Conservation (phyloP, 2,113 vertebrate species). For the Chiloscyllium plagiosum region DNA sequence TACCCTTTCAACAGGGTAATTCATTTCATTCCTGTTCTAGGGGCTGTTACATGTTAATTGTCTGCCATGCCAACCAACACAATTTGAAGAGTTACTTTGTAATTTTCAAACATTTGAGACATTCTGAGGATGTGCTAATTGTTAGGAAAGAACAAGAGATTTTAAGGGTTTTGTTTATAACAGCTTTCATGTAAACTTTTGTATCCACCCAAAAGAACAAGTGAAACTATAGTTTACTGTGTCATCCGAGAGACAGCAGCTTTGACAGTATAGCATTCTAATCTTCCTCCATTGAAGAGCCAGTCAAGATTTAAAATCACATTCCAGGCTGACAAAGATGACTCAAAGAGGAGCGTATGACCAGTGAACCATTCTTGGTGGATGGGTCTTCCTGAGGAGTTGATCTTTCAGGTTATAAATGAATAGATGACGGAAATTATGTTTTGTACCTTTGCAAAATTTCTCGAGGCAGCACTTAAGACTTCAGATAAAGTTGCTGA, state of each 20-base stretch:
- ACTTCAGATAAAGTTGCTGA: neutral
- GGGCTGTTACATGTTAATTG: neutral
- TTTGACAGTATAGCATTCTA: neutral
- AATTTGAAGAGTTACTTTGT: neutral
- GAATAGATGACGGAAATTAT: neutral
- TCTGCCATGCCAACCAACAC: neutral
- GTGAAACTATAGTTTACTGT: neutral
- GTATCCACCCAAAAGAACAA: too few species aligned
- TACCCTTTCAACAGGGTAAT: neutral
- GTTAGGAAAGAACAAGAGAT: neutral
- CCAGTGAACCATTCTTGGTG: neutral
- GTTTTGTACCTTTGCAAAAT: neutral
- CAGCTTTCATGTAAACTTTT: neutral
- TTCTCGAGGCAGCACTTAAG: too few species aligned
- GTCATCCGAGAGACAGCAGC: neutral
- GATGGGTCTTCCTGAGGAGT: too few species aligned
- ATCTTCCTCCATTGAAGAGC: neutral
- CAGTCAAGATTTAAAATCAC: neutral
- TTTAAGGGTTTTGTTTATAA: neutral
- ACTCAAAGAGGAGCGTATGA: neutral
- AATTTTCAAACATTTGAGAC: neutral
- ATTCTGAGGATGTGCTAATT: neutral
- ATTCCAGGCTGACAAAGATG: neutral
- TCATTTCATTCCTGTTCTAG: neutral
- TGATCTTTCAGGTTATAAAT: neutral